Conservation (phyloP, 2,888 invertebrate genomes). For the Pollenia amentaria region DNA sequence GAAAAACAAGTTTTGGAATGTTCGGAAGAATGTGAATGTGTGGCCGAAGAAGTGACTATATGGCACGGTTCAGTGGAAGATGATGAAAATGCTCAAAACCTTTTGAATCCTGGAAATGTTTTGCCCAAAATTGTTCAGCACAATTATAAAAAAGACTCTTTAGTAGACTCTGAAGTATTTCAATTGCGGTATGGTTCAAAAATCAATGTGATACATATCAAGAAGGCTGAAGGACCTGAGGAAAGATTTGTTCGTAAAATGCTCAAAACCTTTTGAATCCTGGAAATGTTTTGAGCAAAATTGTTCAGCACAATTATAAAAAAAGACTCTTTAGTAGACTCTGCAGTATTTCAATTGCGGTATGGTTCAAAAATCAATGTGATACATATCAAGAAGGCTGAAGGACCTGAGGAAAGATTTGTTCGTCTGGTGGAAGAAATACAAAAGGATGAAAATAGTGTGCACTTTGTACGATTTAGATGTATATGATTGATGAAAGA, state of each 20-base stretch:
- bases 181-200: no score
- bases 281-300: conserved; percentile 81
- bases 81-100: conserved; percentile 80
- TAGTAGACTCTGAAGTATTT: conserved; percentile 76
- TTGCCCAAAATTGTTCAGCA: conserved; percentile 81
- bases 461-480: conserved; percentile 78
- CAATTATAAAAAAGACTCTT: conserved; percentile 77
- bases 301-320: conserved; percentile 80
- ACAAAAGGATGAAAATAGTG: conserved; percentile 77
- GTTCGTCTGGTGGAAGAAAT: no score
- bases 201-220: conserved; percentile 78
- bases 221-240: conserved; percentile 78
- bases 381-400: no score
- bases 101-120: conserved; percentile 81
- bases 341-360: no score
- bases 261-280: conserved; percentile 80
- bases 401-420: no score
- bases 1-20: conserved; percentile 79
- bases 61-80: conserved; percentile 82
- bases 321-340: conserved; percentile 76
- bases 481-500: conserved; percentile 72
- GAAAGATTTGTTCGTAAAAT: conserved; percentile 81
- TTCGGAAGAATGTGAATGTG: conserved; percentile 79
- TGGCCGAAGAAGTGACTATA: conserved; percentile 80
- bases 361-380: no score